A percentile compares a stretch with the other conserved stretches of the same genome.
Evolutionary conservation across 2,113 vertebrate genomes (phyloP).

Genomic region (Alaudala cheleensis): DNA sequence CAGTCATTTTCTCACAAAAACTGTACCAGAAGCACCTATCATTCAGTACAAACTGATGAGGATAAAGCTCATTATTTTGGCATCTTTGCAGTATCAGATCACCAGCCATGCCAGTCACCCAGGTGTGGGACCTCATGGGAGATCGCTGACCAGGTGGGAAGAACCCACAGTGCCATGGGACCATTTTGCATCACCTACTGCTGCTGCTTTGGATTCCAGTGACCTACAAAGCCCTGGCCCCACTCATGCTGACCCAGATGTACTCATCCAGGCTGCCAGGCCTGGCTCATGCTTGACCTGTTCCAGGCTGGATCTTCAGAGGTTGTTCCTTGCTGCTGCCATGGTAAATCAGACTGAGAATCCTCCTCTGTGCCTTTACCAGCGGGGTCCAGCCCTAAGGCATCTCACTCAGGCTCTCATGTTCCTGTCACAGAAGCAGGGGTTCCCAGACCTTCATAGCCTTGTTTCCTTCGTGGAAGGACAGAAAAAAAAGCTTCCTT

Average conservation of each 20-base stretch:
- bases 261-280: neutral
- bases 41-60: neutral
- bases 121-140: neutral
- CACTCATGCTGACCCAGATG: neutral
- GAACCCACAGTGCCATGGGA: neutral
- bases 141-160: neutral
- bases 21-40: neutral
- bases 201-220: neutral
- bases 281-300: neutral
- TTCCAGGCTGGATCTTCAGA: neutral
- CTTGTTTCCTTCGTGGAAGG: neutral
- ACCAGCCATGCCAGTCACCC: neutral
- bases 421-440: fast-evolving
- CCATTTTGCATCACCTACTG: neutral
- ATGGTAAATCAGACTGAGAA: neutral
- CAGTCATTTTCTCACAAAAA: neutral
- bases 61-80: neutral
- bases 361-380: neutral
- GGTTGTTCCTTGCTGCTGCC: neutral
- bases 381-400: neutral
- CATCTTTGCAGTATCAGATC: neutral
- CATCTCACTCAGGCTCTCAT: neutral
- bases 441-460: neutral
- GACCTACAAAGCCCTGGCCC: neutral
- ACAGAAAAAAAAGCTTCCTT: neutral